phyloP scores from a whole-genome alignment of 2,797 vertebrate genomes.

The Loriculus beryllinus region DNA sequence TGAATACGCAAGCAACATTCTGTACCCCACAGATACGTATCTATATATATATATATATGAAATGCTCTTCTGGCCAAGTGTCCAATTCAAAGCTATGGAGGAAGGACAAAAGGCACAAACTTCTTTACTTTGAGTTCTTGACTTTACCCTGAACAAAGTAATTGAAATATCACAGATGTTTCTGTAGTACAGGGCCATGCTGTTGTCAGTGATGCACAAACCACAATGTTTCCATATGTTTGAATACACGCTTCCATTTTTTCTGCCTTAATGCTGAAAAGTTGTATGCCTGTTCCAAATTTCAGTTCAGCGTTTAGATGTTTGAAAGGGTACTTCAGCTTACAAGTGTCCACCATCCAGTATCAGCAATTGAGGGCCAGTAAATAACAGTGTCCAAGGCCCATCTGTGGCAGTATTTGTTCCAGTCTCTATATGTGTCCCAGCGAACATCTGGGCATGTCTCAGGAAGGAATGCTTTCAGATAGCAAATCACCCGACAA shows the following conservation, averaged over 20 bases:
- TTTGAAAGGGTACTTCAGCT: too few species aligned
- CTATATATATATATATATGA: neutral
- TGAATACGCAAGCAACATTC: neutral
- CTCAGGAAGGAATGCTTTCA: neutral
- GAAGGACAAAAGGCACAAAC: neutral
- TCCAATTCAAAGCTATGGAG: neutral
- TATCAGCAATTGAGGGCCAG: neutral
- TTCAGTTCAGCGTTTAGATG: neutral
- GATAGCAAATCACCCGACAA: neutral
- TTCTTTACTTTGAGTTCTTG: neutral
- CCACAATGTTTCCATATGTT: fast-evolving
- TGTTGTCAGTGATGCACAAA: neutral
- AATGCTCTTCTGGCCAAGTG: neutral
- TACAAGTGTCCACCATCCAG: neutral
- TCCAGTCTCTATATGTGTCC: neutral
- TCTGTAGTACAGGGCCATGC: neutral
- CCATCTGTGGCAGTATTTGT: neutral
- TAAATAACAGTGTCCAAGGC: neutral
- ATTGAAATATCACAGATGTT: neutral
- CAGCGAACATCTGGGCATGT: neutral
- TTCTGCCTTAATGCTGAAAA: neutral
- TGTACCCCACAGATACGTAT: neutral
- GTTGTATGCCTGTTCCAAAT: neutral
- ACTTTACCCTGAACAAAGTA: neutral
- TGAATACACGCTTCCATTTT: neutral